Evolutionary conservation across 23 tunicate genomes (phyloP).

Genomic region (Styela plicata): DNA sequence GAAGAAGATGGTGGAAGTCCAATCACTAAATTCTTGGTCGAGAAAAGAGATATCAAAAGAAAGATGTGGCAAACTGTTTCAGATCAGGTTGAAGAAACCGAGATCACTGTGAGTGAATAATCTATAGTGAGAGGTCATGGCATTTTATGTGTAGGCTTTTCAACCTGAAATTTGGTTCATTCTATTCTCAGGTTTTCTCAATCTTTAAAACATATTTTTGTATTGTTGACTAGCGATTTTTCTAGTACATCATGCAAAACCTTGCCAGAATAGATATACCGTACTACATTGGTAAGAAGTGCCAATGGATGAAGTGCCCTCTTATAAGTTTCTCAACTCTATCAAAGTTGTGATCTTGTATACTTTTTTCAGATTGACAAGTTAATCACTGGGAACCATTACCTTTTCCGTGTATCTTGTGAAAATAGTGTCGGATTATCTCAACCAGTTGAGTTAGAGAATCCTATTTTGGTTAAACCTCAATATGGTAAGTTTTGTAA

Average conservation of each 20-base stretch:
- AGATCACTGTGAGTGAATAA: not conserved
- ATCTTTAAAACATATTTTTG: too few species aligned
- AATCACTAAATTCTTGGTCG: conserved; percentile 19
- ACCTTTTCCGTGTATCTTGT: conserved; percentile 38
- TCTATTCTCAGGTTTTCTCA: too few species aligned
- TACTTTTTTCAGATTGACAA: conserved; percentile 1
- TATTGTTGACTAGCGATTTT: too few species aligned
- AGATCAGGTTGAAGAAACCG: conserved; percentile 10
- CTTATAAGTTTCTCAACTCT: not conserved
- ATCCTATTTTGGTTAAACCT: conserved; percentile 23
- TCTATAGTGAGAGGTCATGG: not conserved
- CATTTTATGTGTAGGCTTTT: too few species aligned
- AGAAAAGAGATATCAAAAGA: conserved; percentile 30
- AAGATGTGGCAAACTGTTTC: conserved; percentile 32
- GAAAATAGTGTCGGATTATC: conserved; percentile 37
- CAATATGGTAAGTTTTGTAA: conserved; percentile 28
- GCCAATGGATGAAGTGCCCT: too few species aligned
- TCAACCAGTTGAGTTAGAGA: conserved; percentile 20
- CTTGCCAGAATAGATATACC: too few species aligned
- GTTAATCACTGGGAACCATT: conserved; percentile 20
- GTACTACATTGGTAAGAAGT: too few species aligned
- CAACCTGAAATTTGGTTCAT: too few species aligned
- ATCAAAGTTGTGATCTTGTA: not conserved
- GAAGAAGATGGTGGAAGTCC: conserved; percentile 39
- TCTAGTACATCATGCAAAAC: too few species aligned